Percentiles rank a stretch among this genome's conserved stretches.
These are phyloP conservation scores for Selenia dentaria DNA, from an alignment of 2,888 invertebrate genomes.

Conservation along the genomic window DNA sequence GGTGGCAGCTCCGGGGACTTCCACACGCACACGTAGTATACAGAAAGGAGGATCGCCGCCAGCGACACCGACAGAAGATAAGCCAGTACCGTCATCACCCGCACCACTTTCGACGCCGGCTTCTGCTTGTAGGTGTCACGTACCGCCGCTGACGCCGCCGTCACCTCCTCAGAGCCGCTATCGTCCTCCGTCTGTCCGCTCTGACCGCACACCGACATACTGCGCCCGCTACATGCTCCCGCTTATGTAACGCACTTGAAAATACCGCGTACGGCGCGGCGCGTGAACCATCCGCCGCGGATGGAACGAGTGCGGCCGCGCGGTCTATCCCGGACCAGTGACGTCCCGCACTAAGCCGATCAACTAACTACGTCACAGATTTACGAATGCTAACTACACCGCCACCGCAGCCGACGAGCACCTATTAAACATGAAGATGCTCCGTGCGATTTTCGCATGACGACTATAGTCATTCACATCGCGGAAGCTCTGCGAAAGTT, in stretches of 20 bases:
- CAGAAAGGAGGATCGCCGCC: conserved; percentile 91
- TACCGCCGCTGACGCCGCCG: conserved; percentile 45
- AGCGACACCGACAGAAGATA: conserved; percentile 94
- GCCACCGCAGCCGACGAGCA: conserved; percentile 28
- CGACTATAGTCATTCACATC: conserved; percentile 42
- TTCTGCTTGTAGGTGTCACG: conserved; percentile 71
- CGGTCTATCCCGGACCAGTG: conserved; percentile 27
- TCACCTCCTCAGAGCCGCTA: conserved; percentile 59
- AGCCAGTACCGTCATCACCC: conserved; percentile 91
- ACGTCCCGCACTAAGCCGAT: conserved; percentile 62
- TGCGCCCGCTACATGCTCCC: conserved; percentile 51
- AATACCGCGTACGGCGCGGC: conserved; percentile 54
- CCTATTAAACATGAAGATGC: conserved; percentile 54
- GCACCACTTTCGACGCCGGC: conserved; percentile 71
- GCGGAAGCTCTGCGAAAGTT: conserved; percentile 46
- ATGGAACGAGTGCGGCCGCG: conserved; percentile 43
- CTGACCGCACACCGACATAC: conserved; percentile 70
- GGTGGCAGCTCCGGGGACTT: conserved; percentile 85
- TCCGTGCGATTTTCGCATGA: conserved; percentile 33
- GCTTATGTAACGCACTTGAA: conserved; percentile 33
- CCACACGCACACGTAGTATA: conserved; percentile 94
- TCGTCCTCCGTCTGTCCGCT: conserved; percentile 63
- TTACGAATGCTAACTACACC: conserved; percentile 46
- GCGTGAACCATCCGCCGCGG: conserved; percentile 62
- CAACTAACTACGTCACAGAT: conserved; percentile 69